phyloP scores from a whole-genome alignment of 2,888 invertebrate genomes.

The Myopa testacea region DNA sequence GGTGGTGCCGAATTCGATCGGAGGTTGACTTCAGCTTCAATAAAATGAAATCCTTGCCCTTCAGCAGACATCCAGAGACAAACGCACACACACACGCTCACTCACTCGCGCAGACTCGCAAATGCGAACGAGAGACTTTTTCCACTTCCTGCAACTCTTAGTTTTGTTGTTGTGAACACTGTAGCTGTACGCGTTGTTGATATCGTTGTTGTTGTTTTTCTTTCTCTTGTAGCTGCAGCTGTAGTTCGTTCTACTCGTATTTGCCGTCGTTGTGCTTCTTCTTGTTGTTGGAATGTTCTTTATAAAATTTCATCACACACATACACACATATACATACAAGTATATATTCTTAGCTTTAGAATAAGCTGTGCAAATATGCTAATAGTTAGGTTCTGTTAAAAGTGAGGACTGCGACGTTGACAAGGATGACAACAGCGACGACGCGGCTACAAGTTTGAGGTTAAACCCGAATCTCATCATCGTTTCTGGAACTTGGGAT shows the following conservation, averaged over 20 bases:
- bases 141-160: background rate
- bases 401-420: conserved; percentile 25
- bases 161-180: background rate
- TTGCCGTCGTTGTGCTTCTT: conserved; percentile 29
- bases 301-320: conserved; percentile 29
- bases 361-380: conserved; percentile 39
- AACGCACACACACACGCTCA: background rate
- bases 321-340: background rate
- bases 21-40: conserved; percentile 3
- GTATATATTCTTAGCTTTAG: background rate
- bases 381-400: conserved; percentile 32
- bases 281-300: conserved; percentile 15
- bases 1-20: background rate
- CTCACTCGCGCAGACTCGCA: background rate
- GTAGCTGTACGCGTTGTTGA: background rate
- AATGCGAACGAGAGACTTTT: background rate
- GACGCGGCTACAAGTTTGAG: conserved; percentile 13
- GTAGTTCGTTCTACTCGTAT: conserved; percentile 9
- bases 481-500: background rate
- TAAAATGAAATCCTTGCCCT: conserved; percentile 12
- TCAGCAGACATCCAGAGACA: background rate
- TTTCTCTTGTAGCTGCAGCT: background rate
- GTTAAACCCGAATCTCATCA: conserved; percentile 16
- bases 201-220: conserved; percentile 13
- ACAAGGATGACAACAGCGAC: background rate